These are phyloP conservation scores for Homarus gammarus DNA, from an alignment of 2,888 invertebrate genomes.

Conservation along the genomic window DNA sequence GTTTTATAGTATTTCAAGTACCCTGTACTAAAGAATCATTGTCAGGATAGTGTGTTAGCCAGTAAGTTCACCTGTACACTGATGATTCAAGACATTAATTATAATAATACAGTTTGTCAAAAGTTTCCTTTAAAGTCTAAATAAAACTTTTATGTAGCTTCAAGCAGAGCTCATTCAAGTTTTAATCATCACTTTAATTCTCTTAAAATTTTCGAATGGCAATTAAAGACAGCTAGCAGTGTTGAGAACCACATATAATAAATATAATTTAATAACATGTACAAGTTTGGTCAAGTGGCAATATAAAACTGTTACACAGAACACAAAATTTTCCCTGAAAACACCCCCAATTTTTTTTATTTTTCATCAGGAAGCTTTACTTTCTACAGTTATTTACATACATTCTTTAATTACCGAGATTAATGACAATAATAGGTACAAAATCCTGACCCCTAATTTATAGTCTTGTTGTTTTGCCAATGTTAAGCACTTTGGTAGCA, in stretches of 20 bases:
- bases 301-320: not conserved
- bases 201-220: too few relatives aligned
- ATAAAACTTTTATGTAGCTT: too few relatives aligned
- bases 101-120: too few relatives aligned
- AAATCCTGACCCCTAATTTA: not conserved
- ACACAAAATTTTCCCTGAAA: not conserved
- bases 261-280: not conserved
- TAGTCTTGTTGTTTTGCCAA: not conserved
- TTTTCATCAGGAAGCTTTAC: not conserved
- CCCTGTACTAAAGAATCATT: too few relatives aligned
- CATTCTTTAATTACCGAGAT: not conserved
- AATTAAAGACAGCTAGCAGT: not conserved
- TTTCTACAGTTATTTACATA: not conserved
- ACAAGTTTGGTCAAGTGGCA: not conserved
- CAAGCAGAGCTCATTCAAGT: too few relatives aligned
- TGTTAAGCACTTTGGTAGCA: constrained; percentile 29
- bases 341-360: not conserved
- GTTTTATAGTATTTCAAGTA: too few relatives aligned
- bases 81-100: too few relatives aligned
- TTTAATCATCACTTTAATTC: too few relatives aligned
- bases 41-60: too few relatives aligned
- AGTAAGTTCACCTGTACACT: too few relatives aligned
- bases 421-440: not conserved
- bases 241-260: not conserved
- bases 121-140: too few relatives aligned